A percentile compares a stretch with the other conserved stretches of the same genome.
phyloP scores from a whole-genome alignment of 2,888 invertebrate species.

The Hirtodrosophila confusa region DNA sequence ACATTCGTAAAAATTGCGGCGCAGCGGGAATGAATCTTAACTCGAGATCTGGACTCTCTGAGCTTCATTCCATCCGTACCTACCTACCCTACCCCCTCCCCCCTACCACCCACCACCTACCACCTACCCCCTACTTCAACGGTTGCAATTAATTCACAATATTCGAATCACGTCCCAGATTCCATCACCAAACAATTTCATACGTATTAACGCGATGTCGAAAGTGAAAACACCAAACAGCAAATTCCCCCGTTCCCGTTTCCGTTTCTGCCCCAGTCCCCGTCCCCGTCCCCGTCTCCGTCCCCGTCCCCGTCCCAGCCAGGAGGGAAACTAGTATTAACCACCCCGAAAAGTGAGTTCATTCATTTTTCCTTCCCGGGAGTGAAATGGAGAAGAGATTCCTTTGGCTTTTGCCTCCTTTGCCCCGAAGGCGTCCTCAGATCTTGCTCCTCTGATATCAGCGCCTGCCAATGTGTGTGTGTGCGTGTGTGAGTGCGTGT shows the following conservation, averaged over 20 bases:
- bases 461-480: neutral
- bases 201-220: slow-evolving; percentile 79
- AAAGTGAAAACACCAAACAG: slow-evolving; percentile 61
- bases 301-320: no score
- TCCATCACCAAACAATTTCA: slow-evolving; percentile 81
- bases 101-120: no score
- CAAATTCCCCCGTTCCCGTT: neutral
- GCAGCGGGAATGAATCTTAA: slow-evolving; percentile 14
- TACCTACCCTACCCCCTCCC: no score
- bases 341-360: no score
- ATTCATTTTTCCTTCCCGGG: neutral
- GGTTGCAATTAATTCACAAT: slow-evolving; percentile 73
- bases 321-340: no score
- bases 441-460: slow-evolving; percentile 32
- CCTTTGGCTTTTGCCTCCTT: no score
- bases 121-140: slow-evolving; percentile 19
- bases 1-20: slow-evolving; percentile 2
- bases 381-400: no score
- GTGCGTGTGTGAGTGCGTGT: neutral
- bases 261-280: no score
- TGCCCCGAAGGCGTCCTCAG: slow-evolving; percentile 7
- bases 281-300: no score
- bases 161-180: slow-evolving; percentile 76
- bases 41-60: slow-evolving; percentile 11
- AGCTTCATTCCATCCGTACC: no score